These are phyloP conservation scores for Lithodes maja DNA, from an alignment of 2,888 invertebrate species.

Conservation along the genomic window DNA sequence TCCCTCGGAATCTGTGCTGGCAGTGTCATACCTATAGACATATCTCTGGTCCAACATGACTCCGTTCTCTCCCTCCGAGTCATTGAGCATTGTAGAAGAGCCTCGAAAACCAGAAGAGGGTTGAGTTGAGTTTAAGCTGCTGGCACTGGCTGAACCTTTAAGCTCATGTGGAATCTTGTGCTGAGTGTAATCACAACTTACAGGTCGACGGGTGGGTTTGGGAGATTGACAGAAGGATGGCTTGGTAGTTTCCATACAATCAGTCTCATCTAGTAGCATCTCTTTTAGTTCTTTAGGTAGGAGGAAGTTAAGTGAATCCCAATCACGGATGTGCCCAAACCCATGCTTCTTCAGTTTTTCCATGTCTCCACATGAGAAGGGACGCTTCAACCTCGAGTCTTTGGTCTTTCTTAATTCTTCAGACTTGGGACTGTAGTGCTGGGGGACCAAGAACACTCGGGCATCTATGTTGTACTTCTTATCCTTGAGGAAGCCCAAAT, in stretches of 20 bases:
- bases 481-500: constrained; percentile 85
- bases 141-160: constrained; percentile 54
- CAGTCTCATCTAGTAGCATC: constrained; percentile 80
- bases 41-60: constrained; percentile 79
- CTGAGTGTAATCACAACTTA: constrained; percentile 61
- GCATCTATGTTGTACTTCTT: constrained; percentile 76
- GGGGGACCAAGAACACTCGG: constrained; percentile 78
- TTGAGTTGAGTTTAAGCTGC: constrained; percentile 79
- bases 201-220: constrained; percentile 60
- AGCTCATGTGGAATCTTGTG: constrained; percentile 52
- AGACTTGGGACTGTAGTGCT: constrained; percentile 76
- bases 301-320: constrained; percentile 93
- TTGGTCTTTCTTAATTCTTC: constrained; percentile 73
- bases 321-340: constrained; percentile 90
- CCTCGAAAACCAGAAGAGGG: constrained; percentile 91
- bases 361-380: constrained; percentile 87
- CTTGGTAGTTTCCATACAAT: constrained; percentile 70
- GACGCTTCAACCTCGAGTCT: constrained; percentile 73
- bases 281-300: constrained; percentile 89
- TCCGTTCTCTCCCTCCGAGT: constrained; percentile 62
- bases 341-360: constrained; percentile 87
- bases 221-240: constrained; percentile 69
- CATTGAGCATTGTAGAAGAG: constrained; percentile 82
- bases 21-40: constrained; percentile 88
- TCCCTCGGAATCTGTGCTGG: constrained; percentile 80